phyloP scores from a whole-genome alignment of 2,888 invertebrate species.

The Orthonychiurus folsomi region DNA sequence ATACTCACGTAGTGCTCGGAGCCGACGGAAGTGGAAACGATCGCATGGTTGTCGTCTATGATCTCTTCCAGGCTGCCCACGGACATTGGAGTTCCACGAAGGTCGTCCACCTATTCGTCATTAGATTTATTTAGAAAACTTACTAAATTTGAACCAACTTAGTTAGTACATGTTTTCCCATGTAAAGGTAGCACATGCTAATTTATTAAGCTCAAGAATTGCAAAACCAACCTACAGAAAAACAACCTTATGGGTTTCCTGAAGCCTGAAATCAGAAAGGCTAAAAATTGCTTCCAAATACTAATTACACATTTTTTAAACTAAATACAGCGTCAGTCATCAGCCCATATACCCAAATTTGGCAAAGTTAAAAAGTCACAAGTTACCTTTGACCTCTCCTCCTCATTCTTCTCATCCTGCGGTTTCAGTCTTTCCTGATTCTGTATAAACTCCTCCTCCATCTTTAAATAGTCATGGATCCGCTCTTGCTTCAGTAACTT shows the following conservation, averaged over 20 bases:
- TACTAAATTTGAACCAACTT: too few relatives aligned
- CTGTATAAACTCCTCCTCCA: slow-evolving; percentile 99
- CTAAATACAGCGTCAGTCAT: not conserved
- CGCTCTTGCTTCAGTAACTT: slow-evolving; percentile 91
- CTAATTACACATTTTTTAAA: not conserved
- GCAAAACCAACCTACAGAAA: too few relatives aligned
- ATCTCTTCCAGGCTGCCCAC: slow-evolving; percentile 99
- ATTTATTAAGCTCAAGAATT: too few relatives aligned
- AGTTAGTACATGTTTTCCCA: too few relatives aligned
- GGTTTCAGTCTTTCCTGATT: slow-evolving; percentile 98
- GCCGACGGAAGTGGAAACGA: slow-evolving; percentile 97
- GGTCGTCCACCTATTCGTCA: slow-evolving; percentile 81
- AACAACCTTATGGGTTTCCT: too few relatives aligned
- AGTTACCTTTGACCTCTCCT: slow-evolving; percentile 39
- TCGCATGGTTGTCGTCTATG: slow-evolving; percentile 99
- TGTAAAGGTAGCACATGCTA: too few relatives aligned
- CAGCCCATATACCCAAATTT: not conserved
- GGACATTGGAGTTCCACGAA: slow-evolving; percentile 98
- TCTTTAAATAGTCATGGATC: slow-evolving; percentile 94
- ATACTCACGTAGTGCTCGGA: slow-evolving; percentile 99
- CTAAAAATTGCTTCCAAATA: not conserved
- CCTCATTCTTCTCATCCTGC: slow-evolving; percentile 97
- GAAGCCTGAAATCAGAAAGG: too few relatives aligned
- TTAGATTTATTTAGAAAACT: too few relatives aligned
- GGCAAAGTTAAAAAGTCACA: not conserved